Evolutionary conservation across 2,113 vertebrate genomes (phyloP).

Genomic region (Mustelus asterias): DNA sequence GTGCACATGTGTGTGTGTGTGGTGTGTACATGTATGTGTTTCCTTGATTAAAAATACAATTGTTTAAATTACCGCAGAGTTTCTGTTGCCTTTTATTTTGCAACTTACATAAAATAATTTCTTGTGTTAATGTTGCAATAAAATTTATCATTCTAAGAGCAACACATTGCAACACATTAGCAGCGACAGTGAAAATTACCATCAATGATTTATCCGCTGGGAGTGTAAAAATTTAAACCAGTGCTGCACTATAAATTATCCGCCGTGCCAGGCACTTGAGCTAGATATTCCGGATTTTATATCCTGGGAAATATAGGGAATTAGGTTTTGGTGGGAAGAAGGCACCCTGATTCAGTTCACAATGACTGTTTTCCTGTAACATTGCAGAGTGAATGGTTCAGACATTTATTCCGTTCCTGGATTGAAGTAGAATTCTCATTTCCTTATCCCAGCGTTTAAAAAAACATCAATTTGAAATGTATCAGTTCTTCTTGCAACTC

Average conservation of each 20-base stretch:
- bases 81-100: not conserved
- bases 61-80: not conserved
- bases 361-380: not conserved
- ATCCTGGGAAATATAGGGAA: not conserved
- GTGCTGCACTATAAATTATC: not conserved
- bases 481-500: not conserved
- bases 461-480: not conserved
- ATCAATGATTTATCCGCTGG: not conserved
- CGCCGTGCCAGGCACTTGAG: not conserved
- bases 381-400: not conserved
- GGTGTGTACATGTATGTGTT: not conserved
- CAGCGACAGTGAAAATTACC: not conserved
- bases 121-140: not conserved
- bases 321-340: not conserved
- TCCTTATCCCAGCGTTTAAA: not conserved
- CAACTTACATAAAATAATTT: not conserved
- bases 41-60: not conserved
- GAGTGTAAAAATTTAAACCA: not conserved
- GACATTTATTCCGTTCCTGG: not conserved
- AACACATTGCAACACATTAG: not conserved
- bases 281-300: not conserved
- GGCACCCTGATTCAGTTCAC: not conserved
- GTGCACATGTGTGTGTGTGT: not conserved
- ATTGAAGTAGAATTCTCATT: not conserved
- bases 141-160: not conserved